These are phyloP conservation scores for Lasioglossum villosulum DNA, from an alignment of 2,888 invertebrate species.

Conservation along the genomic window DNA sequence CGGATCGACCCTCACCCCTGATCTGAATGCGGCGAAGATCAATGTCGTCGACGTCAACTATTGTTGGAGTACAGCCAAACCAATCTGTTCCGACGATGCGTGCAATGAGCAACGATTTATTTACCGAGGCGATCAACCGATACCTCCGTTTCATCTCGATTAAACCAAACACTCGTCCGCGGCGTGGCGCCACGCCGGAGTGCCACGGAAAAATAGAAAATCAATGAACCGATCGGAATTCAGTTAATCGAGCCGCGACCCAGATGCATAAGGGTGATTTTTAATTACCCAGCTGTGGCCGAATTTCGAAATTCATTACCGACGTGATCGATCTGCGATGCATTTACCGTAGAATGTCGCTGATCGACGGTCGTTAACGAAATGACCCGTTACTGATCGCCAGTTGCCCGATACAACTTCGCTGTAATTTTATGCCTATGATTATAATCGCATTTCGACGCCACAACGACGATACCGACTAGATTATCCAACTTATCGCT, in stretches of 20 bases:
- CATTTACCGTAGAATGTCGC: constrained; percentile 17
- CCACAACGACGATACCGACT: not conserved
- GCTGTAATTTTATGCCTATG: constrained; percentile 19
- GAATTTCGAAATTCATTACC: constrained; percentile 49
- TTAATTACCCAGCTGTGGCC: constrained; percentile 47
- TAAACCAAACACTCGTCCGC: constrained; percentile 48
- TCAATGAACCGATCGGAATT: constrained; percentile 53
- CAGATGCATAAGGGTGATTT: constrained; percentile 50
- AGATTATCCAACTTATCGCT: not conserved
- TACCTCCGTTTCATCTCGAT: constrained; percentile 52
- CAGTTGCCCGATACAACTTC: constrained; percentile 31
- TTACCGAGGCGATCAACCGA: constrained; percentile 62
- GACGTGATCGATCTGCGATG: constrained; percentile 46
- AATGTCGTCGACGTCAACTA: constrained; percentile 67
- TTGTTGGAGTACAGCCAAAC: constrained; percentile 72
- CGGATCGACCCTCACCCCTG: constrained; percentile 50
- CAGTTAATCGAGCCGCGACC: constrained; percentile 47
- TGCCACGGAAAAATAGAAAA: constrained; percentile 44
- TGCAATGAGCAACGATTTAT: constrained; percentile 74
- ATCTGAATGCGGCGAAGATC: constrained; percentile 71
- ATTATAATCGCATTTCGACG: constrained; percentile 16
- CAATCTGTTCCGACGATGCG: constrained; percentile 73
- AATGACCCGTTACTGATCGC: constrained; percentile 44
- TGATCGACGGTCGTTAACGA: constrained; percentile 48
- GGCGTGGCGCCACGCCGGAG: constrained; percentile 2